Percentiles rank a stretch among this genome's conserved stretches.
Evolutionary conservation across 2,797 vertebrate genomes (phyloP).

Genomic region (Epinephelus malabaricus): DNA sequence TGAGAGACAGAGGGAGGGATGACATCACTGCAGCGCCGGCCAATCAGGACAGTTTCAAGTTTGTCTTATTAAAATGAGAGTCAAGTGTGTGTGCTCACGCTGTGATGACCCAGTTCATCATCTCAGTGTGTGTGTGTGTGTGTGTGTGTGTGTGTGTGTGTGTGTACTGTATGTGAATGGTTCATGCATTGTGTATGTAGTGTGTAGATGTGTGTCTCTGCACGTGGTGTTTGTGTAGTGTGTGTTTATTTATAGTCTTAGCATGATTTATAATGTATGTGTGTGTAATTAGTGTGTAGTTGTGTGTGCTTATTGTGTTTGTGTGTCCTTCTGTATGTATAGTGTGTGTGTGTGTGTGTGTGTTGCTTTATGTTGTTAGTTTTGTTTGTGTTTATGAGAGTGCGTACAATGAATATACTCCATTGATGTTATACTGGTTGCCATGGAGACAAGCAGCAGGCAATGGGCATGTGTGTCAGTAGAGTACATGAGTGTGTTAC

Average conservation of each 20-base stretch:
- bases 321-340: not conserved
- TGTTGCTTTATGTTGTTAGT: not conserved
- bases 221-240: not conserved
- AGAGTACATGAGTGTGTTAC: not conserved
- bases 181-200: too few relatives aligned
- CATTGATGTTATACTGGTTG: conserved; percentile 15
- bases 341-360: not conserved
- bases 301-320: not conserved
- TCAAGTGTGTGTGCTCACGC: not conserved
- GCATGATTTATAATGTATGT: not conserved
- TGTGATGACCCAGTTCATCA: too few relatives aligned
- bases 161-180: not conserved
- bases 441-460: conserved; percentile 18
- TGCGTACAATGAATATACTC: not conserved
- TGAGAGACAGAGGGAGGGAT: conserved; percentile 63
- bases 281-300: not conserved
- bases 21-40: not conserved
- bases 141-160: too few relatives aligned
- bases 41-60: conserved; percentile 11
- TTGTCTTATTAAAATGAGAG: too few relatives aligned
- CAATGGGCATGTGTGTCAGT: not conserved
- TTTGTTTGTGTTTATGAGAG: not conserved
- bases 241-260: not conserved
- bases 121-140: not conserved
- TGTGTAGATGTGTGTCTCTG: not conserved